Conservation (phyloP, 1,140 invertebrate genomes). For the Brachionus plicatilis region DNA sequence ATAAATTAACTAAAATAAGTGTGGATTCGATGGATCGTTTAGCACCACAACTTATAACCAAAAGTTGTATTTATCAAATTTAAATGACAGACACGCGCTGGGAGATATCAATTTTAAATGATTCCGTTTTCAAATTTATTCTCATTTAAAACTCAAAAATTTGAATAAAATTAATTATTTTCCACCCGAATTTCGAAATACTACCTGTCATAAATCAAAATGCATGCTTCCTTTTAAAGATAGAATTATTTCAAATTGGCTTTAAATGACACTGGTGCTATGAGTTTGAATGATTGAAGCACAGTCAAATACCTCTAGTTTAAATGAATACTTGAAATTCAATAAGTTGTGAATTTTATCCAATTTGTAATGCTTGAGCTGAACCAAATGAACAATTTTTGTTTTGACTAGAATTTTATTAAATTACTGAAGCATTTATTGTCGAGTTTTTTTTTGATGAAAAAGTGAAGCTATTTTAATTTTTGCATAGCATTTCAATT, state of each 20-base stretch:
- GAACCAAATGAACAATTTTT: not conserved
- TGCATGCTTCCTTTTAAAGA: not conserved
- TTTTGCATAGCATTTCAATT: not conserved
- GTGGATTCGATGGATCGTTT: not conserved
- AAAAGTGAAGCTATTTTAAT: constrained; percentile 15
- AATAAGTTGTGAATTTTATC: constrained; percentile 28
- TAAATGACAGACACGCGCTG: constrained; percentile 15
- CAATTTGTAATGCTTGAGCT: constrained; percentile 24
- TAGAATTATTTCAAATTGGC: not conserved
- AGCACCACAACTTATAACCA: not conserved
- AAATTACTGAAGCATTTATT: constrained; percentile 5
- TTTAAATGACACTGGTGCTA: not conserved
- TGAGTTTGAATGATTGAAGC: not conserved
- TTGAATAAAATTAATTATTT: constrained; percentile 35
- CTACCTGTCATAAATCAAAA: constrained; percentile 21
- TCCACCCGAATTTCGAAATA: not conserved
- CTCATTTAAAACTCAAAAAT: not conserved
- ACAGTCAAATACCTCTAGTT: not conserved
- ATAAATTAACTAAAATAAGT: not conserved
- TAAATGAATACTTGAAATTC: constrained; percentile 10
- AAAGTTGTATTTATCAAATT: not conserved
- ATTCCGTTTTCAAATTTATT: constrained; percentile 22
- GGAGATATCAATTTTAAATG: constrained; percentile 14
- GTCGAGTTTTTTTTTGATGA: not conserved
- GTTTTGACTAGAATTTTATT: constrained; percentile 6